Conservation (phyloP, 2,888 invertebrate genomes). For the Agrochola lota region DNA sequence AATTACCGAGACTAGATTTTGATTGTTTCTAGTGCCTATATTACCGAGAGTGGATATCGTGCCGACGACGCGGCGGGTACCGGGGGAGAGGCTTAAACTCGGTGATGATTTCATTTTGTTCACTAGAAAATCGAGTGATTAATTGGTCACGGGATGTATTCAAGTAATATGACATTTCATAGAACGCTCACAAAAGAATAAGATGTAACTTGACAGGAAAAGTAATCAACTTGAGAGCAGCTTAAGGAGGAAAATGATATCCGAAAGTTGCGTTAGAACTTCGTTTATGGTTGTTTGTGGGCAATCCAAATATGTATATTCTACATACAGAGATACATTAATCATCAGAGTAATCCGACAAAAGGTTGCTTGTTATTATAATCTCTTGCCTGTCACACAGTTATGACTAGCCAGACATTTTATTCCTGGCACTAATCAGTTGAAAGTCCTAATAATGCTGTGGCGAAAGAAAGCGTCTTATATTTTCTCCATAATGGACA, state of each 20-base stretch:
- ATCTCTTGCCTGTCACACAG: background rate
- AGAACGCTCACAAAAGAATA: background rate
- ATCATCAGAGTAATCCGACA: background rate
- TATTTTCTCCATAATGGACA: background rate
- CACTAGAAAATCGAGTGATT: background rate
- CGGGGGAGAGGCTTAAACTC: slow-evolving; percentile 18
- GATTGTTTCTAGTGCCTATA: slow-evolving; percentile 41
- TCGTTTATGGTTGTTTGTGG: background rate
- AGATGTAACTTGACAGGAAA: background rate
- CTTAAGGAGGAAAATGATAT: background rate
- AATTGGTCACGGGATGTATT: background rate
- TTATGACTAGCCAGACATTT: no score
- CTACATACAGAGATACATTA: background rate
- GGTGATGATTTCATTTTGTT: slow-evolving; percentile 36
- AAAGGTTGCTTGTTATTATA: background rate
- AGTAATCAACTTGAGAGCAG: slow-evolving; percentile 6
- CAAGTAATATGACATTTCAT: background rate
- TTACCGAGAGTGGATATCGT: slow-evolving; percentile 41
- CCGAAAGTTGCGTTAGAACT: background rate
- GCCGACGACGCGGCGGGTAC: slow-evolving; percentile 2
- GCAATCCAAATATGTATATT: background rate
- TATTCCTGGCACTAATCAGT: background rate
- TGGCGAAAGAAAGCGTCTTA: background rate
- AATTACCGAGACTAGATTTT: slow-evolving; percentile 31
- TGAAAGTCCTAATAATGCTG: background rate